Evolutionary conservation across 2,797 vertebrate species (phyloP), one percentile per base, ranked within the genome.

Genomic region (Spinus pinus): DNA sequence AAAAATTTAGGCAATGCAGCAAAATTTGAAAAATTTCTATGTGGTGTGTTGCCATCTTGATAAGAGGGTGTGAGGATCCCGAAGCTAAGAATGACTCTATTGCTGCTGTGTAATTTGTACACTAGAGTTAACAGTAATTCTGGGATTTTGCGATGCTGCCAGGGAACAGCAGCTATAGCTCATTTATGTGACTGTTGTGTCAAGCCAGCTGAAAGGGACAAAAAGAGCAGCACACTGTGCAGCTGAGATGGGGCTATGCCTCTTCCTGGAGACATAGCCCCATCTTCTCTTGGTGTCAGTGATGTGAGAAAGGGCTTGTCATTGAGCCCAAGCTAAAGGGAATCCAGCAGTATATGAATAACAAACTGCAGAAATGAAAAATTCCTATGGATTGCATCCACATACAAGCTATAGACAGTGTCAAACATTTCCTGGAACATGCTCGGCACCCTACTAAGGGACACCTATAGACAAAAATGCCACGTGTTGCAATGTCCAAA

Each of bases 71-170:
- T 51, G 41, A 60, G 39, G 31, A 60, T 60, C 18, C 49, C 3
- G 14, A 58, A 37, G n/a, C 33, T 54, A 17, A 37, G 47, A 30
- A 64, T 51, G 23, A 44, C 20, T 39, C 24, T 35, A 7, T 37
- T 5, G 4, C 56, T 0, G 0, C 50, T 44, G 1, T 23, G 64
- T 30, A n/a, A 62, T 75, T 72, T 74, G 28, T 18, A 19, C 0
- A 0, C 66, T 16, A 7, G 53, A 71, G 9, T 4, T 35, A 21
- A 31, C 2, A 30, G 1, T 44, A 81, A 6, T 35, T 44, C 5
- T 15, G 41, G 46, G 37, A 9, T 42, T 64, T 73, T 37, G 17
- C 0, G 0, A 61, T 47, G 10, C 46, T 73, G 46, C 51, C 12
- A 7, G 44, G 49, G 71, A 9, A 27, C n/a, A 15, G 74, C 53